A percentile compares a stretch with the other conserved stretches of the same genome.
phyloP scores from a whole-genome alignment of 2,797 vertebrate genomes.

The Pipistrellus pygmaeus region DNA sequence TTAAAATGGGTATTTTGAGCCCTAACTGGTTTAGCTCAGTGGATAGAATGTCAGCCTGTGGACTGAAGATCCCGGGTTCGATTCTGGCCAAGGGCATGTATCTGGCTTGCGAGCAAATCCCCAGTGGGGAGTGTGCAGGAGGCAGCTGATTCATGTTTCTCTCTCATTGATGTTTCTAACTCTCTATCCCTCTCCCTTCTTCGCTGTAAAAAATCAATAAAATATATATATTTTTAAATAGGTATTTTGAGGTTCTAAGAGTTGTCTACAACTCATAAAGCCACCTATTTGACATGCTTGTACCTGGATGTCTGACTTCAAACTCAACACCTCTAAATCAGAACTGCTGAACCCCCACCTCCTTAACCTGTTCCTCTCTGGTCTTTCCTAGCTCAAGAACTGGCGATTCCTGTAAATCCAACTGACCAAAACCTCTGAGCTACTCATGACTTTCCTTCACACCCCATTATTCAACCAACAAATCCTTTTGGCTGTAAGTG shows the following conservation, averaged over 20 bases:
- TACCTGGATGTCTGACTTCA: neutral
- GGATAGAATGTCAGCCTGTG: no score
- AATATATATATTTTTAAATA: neutral
- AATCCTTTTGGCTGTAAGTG: neutral
- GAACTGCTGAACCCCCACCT: neutral
- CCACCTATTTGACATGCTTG: no score
- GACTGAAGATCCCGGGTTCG: no score
- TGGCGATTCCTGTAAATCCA: neutral
- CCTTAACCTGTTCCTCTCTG: neutral
- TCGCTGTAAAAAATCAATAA: no score
- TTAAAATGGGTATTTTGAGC: neutral
- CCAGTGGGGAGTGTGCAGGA: no score
- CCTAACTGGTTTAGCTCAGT: no score
- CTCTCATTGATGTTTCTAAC: no score
- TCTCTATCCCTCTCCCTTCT: no score
- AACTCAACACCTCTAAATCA: neutral
- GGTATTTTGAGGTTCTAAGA: neutral
- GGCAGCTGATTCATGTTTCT: no score
- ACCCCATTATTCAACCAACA: neutral
- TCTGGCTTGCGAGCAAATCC: no score
- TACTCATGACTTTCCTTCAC: neutral
- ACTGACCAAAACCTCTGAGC: neutral
- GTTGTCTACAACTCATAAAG: neutral
- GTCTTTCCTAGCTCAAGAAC: neutral
- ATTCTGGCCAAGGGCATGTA: no score